Base-by-base conservation (phyloP, 2,888 invertebrate species). In the Philhelius pedissequus region DNA sequence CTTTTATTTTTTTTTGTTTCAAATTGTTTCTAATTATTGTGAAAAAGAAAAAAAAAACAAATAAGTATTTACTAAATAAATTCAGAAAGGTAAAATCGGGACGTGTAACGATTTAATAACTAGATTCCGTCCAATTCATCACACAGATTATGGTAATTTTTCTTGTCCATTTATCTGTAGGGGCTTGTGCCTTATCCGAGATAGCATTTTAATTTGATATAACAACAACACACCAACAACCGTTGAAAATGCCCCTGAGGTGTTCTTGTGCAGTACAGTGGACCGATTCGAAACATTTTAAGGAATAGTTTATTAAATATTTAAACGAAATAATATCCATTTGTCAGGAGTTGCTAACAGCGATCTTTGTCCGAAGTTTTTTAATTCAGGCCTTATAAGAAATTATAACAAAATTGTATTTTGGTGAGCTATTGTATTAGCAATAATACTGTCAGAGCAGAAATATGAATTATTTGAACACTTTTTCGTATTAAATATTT, bases 171-270 rank as follows among this genome's bases (percentile, higher is more conserved):
- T 64, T 30, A 64, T 48, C 48, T 32, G 20, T 20, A 40, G 54
- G 13, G 40, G 52, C 4, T 48, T 48, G n/a, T 68, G 52, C 25
- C 35, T 18, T 64, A 1, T 54, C 11, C 11, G 13, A 40, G 20
- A n/a, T 15, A 43, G 52, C 40, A 74, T 52, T 71, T 60, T 40
- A 62, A 64, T 54, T 74, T n/a, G n/a, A n/a, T n/a, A n/a, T n/a
- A n/a, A n/a, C 52, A 20, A 73, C 9, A 73, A 7, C 52, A 32
- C 20, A 27, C 11, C 9, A 50, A 4, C 48, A 11, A 70, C 15
- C 32, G 30, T 20, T 38, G 18, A 30, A 54, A 30, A 32, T 54
- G 13, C 20, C 22, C 20, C 22, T 6, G n/a, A 48, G 6, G 11
- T 54, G 3, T 54, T 18, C 20, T 32, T 30, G 1, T 2, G 4